Conservation (phyloP, 1,140 invertebrate genomes). For the Papilio aristodemus region DNA sequence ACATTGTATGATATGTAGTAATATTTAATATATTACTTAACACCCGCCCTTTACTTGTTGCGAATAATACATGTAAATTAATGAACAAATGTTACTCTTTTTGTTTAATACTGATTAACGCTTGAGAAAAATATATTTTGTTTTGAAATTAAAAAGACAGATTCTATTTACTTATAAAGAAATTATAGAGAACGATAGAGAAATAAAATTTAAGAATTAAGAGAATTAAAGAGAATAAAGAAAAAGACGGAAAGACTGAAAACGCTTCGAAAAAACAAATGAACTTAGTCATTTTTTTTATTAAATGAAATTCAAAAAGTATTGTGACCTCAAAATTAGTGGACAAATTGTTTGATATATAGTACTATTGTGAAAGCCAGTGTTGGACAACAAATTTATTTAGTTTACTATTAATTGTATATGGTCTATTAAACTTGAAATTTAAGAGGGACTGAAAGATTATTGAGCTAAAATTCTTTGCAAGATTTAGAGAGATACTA, state of each 20-base stretch:
- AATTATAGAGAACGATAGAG: too few relatives aligned
- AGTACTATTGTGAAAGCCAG: not conserved
- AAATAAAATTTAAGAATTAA: too few relatives aligned
- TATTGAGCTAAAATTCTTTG: not conserved
- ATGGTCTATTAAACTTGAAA: not conserved
- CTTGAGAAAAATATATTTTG: not conserved
- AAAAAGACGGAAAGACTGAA: too few relatives aligned
- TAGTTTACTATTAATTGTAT: not conserved
- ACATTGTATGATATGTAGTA: not conserved
- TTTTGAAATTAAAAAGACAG: not conserved
- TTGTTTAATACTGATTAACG: not conserved
- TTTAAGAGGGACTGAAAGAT: not conserved
- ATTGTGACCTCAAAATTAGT: too few relatives aligned
- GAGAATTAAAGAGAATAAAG: too few relatives aligned
- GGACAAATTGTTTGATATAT: too few relatives aligned
- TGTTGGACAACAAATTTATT: not conserved
- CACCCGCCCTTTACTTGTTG: conserved; percentile 17
- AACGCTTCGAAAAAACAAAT: too few relatives aligned
- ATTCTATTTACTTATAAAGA: too few relatives aligned
- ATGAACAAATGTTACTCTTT: not conserved
- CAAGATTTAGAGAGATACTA: not conserved
- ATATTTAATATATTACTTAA: conserved; percentile 9
- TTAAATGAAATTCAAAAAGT: too few relatives aligned
- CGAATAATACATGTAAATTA: conserved; percentile 12
- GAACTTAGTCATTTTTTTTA: too few relatives aligned